A percentile compares a stretch with the other conserved stretches of the same genome.
Evolutionary conservation across 2,113 vertebrate genomes (phyloP).

Genomic region (Mesitornis unicolor): DNA sequence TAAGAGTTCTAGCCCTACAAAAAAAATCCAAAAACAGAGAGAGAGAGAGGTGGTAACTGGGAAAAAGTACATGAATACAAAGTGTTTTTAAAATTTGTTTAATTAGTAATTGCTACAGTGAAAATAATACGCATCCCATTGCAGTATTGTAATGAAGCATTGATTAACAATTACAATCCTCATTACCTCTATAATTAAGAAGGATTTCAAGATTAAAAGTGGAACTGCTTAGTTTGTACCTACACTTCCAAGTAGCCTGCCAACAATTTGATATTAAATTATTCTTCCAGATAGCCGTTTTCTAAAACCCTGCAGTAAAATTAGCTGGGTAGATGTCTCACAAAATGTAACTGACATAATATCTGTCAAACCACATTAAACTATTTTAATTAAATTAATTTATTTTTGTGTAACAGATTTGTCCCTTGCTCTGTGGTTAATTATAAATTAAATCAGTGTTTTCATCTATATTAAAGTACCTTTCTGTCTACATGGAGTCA

Average conservation of each 20-base stretch:
- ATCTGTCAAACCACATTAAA: background rate
- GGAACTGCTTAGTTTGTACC: background rate
- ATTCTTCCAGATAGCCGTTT: background rate
- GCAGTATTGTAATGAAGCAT: conserved; percentile 35
- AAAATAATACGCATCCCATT: background rate
- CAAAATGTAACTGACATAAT: background rate
- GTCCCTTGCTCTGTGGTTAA: background rate
- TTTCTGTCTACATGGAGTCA: background rate
- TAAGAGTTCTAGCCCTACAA: background rate
- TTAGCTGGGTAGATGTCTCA: background rate
- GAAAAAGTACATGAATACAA: background rate
- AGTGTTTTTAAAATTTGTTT: background rate
- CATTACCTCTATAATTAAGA: conserved; percentile 43
- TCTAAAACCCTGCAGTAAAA: background rate
- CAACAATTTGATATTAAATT: background rate
- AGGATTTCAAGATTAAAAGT: conserved; percentile 25
- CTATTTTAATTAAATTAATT: background rate
- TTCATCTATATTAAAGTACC: background rate
- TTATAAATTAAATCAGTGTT: background rate
- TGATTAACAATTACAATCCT: conserved; percentile 57
- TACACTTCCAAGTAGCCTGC: background rate
- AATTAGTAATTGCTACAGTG: conserved; percentile 9
- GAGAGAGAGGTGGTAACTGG: background rate
- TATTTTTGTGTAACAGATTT: background rate
- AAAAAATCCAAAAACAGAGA: background rate